These are phyloP conservation scores for Triops longicaudatus DNA, from an alignment of 1,140 invertebrate genomes.

Conservation along the genomic window DNA sequence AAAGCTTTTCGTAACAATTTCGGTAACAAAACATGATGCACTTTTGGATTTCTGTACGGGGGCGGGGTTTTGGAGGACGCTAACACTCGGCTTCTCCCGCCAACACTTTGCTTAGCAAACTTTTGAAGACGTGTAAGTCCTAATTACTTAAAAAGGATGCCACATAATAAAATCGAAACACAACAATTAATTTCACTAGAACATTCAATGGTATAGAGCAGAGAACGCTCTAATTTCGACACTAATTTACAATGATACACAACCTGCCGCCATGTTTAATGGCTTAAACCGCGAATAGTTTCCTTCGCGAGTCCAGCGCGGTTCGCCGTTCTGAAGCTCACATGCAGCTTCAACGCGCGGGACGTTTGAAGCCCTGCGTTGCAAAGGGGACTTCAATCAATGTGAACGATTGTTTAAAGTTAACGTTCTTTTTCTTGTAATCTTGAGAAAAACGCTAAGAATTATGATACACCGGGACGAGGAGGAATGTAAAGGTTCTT, in stretches of 20 bases:
- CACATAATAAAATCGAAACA: background rate
- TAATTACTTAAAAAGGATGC: background rate
- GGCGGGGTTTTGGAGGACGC: constrained; percentile 9
- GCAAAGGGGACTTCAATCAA: too few species aligned
- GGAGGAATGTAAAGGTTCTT: background rate
- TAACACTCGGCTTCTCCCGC: constrained; percentile 9
- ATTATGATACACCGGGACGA: background rate
- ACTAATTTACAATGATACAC: constrained; percentile 14
- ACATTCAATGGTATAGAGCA: background rate
- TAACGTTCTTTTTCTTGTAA: background rate
- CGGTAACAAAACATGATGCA: constrained; percentile 5
- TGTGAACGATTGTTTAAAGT: too few species aligned
- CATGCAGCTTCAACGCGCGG: background rate
- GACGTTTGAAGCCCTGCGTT: background rate
- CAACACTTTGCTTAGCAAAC: background rate
- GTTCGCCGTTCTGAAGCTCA: background rate
- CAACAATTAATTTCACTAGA: background rate
- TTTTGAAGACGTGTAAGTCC: background rate
- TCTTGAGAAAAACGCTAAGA: background rate
- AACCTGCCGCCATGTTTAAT: constrained; percentile 1
- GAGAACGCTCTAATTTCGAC: background rate
- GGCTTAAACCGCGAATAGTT: background rate
- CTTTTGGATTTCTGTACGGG: constrained; percentile 7
- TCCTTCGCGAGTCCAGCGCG: background rate
- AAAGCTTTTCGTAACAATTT: background rate